A percentile compares a stretch with the other conserved stretches of the same genome.
phyloP scores from a whole-genome alignment of 2,113 vertebrate species.

The Thamnaconus septentrionalis region DNA sequence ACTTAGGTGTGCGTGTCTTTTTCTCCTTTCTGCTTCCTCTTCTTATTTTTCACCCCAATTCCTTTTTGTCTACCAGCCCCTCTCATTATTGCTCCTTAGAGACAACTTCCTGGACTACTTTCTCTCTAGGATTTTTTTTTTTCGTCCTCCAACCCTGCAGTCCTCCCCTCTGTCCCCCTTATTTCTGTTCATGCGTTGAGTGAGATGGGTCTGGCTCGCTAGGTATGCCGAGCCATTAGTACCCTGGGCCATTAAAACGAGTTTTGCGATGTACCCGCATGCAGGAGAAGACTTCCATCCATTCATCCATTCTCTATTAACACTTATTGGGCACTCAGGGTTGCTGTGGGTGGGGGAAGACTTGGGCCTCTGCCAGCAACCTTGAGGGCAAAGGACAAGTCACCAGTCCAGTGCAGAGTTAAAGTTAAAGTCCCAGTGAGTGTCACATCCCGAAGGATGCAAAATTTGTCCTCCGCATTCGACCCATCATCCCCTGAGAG shows the following conservation, averaged over 20 bases:
- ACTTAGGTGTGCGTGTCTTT: not conserved
- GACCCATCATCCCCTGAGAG: no score
- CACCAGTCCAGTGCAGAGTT: no score
- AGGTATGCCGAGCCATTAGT: constrained; percentile 16
- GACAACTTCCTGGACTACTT: constrained; percentile 2
- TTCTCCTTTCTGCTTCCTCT: constrained; percentile 3
- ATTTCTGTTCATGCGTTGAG: not conserved
- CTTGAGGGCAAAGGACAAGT: no score
- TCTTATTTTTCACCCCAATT: constrained; percentile 1
- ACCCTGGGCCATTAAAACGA: constrained; percentile 13
- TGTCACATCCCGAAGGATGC: no score
- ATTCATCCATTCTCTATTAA: no score
- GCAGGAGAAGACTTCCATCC: constrained; percentile 36
- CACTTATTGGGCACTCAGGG: no score
- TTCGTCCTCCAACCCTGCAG: not conserved
- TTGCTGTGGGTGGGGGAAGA: no score
- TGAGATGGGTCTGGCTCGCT: constrained; percentile 2
- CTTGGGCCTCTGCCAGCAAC: no score
- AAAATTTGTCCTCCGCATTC: no score
- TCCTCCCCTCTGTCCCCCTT: not conserved
- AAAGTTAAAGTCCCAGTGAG: no score
- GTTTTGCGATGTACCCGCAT: constrained; percentile 19
- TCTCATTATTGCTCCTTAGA: not conserved
- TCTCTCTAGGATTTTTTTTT: not conserved
- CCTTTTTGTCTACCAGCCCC: not conserved